Evolutionary conservation across 2,888 invertebrate species (phyloP).

Genomic region (Phytoseiulus persimilis): DNA sequence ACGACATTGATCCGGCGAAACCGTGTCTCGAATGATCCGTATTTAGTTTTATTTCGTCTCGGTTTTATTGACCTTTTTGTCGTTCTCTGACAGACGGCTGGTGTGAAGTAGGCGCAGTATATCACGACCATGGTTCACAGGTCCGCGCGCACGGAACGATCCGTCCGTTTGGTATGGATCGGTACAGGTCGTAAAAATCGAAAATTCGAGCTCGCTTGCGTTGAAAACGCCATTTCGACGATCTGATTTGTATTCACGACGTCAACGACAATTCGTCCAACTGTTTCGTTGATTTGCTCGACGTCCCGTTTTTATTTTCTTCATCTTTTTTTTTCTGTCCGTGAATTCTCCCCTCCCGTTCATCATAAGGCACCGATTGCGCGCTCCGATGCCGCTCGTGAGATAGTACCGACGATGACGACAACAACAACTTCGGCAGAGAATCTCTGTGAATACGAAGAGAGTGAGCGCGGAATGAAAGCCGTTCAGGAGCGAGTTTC

Average conservation of each 20-base stretch:
- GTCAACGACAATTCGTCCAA: not conserved
- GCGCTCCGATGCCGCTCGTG: not conserved
- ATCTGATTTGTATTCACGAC: not conserved
- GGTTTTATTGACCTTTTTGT: not conserved
- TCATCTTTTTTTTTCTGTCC: not conserved
- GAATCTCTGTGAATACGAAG: not conserved
- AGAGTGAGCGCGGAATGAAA: not conserved
- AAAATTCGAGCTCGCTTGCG: not conserved
- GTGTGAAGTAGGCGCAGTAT: not conserved
- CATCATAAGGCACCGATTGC: not conserved
- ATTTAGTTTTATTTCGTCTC: not conserved
- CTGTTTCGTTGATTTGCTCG: not conserved
- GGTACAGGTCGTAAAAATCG: not conserved
- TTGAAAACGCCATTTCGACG: not conserved
- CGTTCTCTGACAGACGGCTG: not conserved
- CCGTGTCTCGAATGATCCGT: not conserved
- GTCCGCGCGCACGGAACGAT: not conserved
- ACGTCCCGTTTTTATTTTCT: not conserved
- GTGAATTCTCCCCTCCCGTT: not conserved
- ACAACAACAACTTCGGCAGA: too few species aligned
- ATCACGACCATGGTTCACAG: not conserved
- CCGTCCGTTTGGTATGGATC: not conserved
- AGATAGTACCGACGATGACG: not conserved
- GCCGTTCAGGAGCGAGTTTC: not conserved
- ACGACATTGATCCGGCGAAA: not conserved